Evolutionary conservation across 2,113 vertebrate species (phyloP).

Genomic region (Barnardius zonarius): DNA sequence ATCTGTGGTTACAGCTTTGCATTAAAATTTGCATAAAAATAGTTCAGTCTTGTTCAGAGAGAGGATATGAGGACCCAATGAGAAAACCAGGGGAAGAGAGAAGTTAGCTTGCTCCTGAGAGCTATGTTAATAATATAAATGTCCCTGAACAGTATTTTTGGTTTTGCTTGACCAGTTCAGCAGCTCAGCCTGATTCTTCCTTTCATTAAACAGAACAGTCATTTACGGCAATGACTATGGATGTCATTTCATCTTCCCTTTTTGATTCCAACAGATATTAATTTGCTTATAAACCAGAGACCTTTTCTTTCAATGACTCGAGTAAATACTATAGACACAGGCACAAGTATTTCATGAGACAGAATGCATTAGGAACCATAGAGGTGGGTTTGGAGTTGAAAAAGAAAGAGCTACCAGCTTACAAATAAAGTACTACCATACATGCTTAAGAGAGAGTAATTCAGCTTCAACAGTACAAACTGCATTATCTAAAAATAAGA

Average conservation of each 20-base stretch:
- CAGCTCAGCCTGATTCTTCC: background rate
- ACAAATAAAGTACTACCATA: background rate
- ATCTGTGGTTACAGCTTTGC: background rate
- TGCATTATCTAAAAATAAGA: background rate
- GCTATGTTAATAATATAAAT: background rate
- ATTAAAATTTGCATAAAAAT: constrained; percentile 17
- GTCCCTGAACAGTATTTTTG: background rate
- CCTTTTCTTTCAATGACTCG: background rate
- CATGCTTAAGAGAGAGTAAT: background rate
- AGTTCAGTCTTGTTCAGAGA: background rate
- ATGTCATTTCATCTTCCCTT: background rate
- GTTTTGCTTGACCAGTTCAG: background rate
- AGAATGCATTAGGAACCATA: background rate
- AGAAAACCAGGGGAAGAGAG: background rate
- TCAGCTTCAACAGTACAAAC: background rate
- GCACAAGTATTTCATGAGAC: background rate
- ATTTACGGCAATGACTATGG: background rate
- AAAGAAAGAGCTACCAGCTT: background rate
- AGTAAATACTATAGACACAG: background rate
- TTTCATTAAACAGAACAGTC: background rate
- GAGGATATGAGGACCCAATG: background rate
- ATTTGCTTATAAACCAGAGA: background rate
- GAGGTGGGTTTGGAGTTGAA: background rate
- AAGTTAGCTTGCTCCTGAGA: background rate
- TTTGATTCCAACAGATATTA: background rate